Evolutionary conservation across 2,113 vertebrate genomes (phyloP).

Genomic region (Paracanthobrama guichenoti): DNA sequence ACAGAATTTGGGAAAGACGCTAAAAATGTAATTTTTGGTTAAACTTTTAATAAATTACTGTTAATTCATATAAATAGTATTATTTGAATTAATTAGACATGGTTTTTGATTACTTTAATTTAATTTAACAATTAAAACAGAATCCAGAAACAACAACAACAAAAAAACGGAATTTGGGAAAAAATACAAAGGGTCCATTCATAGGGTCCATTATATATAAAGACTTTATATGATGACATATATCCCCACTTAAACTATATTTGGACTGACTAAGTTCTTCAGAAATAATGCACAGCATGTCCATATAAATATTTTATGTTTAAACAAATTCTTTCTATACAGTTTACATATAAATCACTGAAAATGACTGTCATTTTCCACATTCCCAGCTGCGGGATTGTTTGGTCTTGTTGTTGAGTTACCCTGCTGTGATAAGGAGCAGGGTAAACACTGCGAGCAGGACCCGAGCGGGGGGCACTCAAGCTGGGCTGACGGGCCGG

Average conservation of each 20-base stretch:
- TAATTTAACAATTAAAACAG: neutral
- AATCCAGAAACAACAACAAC: neutral
- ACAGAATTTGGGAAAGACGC: neutral
- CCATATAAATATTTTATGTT: neutral
- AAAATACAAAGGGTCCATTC: too few relatives aligned
- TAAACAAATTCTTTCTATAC: neutral
- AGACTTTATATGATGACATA: slow-evolving; percentile 1
- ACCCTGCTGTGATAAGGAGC: slow-evolving; percentile 61
- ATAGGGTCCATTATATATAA: neutral
- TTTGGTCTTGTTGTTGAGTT: slow-evolving; percentile 71
- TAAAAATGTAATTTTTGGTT: neutral
- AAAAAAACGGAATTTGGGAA: neutral
- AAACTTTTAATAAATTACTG: neutral
- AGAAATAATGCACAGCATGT: neutral
- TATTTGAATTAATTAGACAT: neutral
- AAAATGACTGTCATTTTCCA: slow-evolving; percentile 10
- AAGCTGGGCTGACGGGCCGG: slow-evolving; percentile 58
- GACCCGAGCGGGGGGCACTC: slow-evolving; percentile 65
- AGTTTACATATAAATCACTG: neutral
- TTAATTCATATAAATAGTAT: neutral
- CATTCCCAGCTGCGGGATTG: slow-evolving; percentile 52
- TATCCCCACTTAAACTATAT: slow-evolving; percentile 1
- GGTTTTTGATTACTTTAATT: neutral
- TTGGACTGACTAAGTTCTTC: neutral
- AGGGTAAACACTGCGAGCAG: slow-evolving; percentile 69